Percentiles rank a stretch among this genome's conserved stretches.
Evolutionary conservation across 2,888 invertebrate genomes (phyloP).

Genomic region (Volucella zonaria): DNA sequence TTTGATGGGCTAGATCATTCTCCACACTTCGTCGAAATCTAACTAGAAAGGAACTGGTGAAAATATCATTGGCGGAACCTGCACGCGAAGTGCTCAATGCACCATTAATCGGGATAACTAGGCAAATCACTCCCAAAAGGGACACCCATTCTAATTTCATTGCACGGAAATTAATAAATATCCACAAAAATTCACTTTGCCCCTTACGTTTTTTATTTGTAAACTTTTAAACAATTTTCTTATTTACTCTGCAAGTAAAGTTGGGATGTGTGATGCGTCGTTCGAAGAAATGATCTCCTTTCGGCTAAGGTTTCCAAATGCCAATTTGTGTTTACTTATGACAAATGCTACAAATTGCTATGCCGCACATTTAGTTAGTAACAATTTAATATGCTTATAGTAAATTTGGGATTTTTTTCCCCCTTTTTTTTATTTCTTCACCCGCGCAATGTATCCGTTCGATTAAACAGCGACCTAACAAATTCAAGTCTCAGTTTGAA

Average conservation of each 20-base stretch:
- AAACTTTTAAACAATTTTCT: slow-evolving; percentile 16
- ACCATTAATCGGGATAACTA: slow-evolving; percentile 62
- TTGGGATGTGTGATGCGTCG: neutral
- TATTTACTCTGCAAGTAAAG: slow-evolving; percentile 9
- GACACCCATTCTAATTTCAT: slow-evolving; percentile 64
- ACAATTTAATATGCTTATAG: slow-evolving; percentile 16
- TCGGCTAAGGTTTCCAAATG: neutral
- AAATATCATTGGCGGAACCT: slow-evolving; percentile 84
- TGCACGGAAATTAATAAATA: slow-evolving; percentile 40
- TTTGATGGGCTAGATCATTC: slow-evolving; percentile 89
- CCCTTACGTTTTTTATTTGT: neutral
- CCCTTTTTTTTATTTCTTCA: slow-evolving; percentile 42
- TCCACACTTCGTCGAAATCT: slow-evolving; percentile 91
- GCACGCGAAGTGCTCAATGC: slow-evolving; percentile 73
- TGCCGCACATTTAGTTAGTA: slow-evolving; percentile 36
- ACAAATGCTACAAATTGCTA: neutral
- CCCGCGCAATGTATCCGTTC: slow-evolving; percentile 72
- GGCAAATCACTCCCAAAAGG: slow-evolving; percentile 57
- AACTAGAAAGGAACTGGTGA: slow-evolving; percentile 98
- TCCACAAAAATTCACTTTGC: slow-evolving; percentile 31
- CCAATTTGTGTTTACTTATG: neutral
- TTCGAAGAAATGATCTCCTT: slow-evolving; percentile 18
- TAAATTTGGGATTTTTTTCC: slow-evolving; percentile 32
- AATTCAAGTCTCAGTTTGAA: slow-evolving; percentile 59
- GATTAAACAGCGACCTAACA: slow-evolving; percentile 65